Evolutionary conservation across 2,888 invertebrate species (phyloP).

Genomic region (Tethea ocularis): DNA sequence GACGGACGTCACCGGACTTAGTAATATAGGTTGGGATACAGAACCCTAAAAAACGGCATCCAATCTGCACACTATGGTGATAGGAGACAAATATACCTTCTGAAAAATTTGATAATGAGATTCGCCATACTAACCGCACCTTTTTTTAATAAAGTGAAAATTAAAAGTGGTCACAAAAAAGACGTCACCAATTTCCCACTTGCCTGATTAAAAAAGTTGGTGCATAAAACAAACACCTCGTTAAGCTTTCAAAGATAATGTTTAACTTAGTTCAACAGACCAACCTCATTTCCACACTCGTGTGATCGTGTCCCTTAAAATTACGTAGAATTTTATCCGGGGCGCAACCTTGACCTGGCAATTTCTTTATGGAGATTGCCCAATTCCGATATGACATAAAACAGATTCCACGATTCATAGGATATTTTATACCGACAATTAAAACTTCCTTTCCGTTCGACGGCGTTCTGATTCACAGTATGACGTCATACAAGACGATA

Average conservation of each 20-base stretch:
- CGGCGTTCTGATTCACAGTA: neutral
- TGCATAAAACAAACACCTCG: neutral
- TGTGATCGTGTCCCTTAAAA: slow-evolving; percentile 25
- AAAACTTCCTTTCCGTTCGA: slow-evolving; percentile 10
- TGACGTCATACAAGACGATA: slow-evolving; percentile 6
- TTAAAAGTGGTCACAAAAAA: neutral
- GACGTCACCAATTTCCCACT: neutral
- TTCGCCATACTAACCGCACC: neutral
- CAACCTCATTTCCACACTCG: slow-evolving; percentile 14
- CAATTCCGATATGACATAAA: slow-evolving; percentile 3
- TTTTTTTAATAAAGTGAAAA: neutral
- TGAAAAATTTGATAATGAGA: neutral
- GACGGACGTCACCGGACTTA: no score
- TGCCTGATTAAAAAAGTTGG: neutral
- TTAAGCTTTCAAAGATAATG: neutral
- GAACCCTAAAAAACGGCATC: no score
- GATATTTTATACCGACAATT: slow-evolving; percentile 4
- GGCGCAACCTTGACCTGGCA: slow-evolving; percentile 23
- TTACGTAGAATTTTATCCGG: slow-evolving; percentile 20
- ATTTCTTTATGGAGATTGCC: slow-evolving; percentile 13
- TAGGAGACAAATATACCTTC: no score
- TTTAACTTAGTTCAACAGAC: neutral
- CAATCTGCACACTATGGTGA: no score
- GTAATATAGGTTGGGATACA: no score
- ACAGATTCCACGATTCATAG: slow-evolving; percentile 5